Conservation (phyloP, 1,140 invertebrate genomes). For the Zaprionus africanus region DNA sequence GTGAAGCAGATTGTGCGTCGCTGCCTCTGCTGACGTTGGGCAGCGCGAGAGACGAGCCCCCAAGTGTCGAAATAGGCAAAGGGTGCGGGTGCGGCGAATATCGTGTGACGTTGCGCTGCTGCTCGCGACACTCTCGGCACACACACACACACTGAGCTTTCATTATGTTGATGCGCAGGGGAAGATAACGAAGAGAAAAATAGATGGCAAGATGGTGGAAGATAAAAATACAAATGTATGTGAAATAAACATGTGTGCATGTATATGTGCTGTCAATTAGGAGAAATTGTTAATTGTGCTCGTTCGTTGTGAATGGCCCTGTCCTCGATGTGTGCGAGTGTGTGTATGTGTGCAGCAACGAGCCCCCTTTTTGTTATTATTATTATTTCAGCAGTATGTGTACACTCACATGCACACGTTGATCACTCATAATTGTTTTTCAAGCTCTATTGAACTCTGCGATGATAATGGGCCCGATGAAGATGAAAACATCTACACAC, state of each 20-base stretch:
- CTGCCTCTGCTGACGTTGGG: constrained; percentile 30
- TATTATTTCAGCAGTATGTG: constrained; percentile 25
- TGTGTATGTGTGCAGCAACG: constrained; percentile 48
- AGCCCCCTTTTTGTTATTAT: constrained; percentile 62
- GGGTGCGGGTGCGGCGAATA: constrained; percentile 39
- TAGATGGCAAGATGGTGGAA: constrained; percentile 2
- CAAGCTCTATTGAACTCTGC: constrained; percentile 72
- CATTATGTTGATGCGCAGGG: constrained; percentile 50
- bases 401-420: constrained; percentile 10
- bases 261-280: constrained; percentile 57
- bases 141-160: constrained; percentile 24
- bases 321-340: constrained; percentile 48
- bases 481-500: constrained; percentile 68
- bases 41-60: constrained; percentile 69
- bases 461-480: constrained; percentile 43
- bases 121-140: constrained; percentile 15
- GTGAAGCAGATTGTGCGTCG: constrained; percentile 33
- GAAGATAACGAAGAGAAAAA: constrained; percentile 15
- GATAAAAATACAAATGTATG: constrained; percentile 21
- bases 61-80: constrained; percentile 52
- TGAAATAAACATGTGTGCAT: constrained; percentile 6
- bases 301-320: constrained; percentile 44
- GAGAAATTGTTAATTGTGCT: constrained; percentile 67
- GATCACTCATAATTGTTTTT: constrained; percentile 74
- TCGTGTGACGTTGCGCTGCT: constrained; percentile 36